Percentiles rank a stretch among this genome's conserved stretches.
Conservation (phyloP, 1,140 invertebrate species). For the Lordiphosa clarofinis region DNA sequence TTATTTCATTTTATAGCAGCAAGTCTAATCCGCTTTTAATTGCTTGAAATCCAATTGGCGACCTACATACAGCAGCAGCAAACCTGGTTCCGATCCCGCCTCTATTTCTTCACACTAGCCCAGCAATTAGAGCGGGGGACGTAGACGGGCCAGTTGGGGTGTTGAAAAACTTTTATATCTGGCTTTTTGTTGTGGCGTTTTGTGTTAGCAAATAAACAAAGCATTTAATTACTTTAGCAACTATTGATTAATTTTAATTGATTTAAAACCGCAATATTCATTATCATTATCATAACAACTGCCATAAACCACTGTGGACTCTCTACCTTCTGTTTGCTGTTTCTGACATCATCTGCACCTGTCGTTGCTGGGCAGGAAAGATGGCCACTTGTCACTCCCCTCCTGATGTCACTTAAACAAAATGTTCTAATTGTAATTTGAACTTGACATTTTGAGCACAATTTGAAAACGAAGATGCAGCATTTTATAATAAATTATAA, state of each 20-base stretch:
- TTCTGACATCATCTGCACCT: slow-evolving; percentile 22
- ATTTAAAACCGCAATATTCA: slow-evolving; percentile 15
- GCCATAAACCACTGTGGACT: not conserved
- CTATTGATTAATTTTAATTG: not conserved
- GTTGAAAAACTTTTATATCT: too few species aligned
- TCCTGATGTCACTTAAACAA: not conserved
- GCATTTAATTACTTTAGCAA: not conserved
- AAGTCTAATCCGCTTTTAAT: slow-evolving; percentile 70
- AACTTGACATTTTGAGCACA: slow-evolving; percentile 18
- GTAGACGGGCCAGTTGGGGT: too few species aligned
- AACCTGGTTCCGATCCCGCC: slow-evolving; percentile 23
- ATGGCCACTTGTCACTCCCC: not conserved
- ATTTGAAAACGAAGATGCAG: too few species aligned
- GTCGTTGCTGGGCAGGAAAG: slow-evolving; percentile 20
- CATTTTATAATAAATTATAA: too few species aligned
- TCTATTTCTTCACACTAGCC: too few species aligned
- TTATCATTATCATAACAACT: slow-evolving; percentile 12
- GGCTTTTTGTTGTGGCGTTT: too few species aligned
- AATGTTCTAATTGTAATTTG: slow-evolving; percentile 33
- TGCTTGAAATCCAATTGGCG: slow-evolving; percentile 72
- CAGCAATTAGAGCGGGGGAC: too few species aligned
- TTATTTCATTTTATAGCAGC: slow-evolving; percentile 43
- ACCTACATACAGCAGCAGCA: slow-evolving; percentile 40
- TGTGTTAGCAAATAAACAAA: too few species aligned
- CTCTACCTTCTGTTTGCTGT: slow-evolving; percentile 10